These are phyloP conservation scores for Centroberyx gerrardi DNA, from an alignment of 2,797 vertebrate genomes.

Conservation along the genomic window DNA sequence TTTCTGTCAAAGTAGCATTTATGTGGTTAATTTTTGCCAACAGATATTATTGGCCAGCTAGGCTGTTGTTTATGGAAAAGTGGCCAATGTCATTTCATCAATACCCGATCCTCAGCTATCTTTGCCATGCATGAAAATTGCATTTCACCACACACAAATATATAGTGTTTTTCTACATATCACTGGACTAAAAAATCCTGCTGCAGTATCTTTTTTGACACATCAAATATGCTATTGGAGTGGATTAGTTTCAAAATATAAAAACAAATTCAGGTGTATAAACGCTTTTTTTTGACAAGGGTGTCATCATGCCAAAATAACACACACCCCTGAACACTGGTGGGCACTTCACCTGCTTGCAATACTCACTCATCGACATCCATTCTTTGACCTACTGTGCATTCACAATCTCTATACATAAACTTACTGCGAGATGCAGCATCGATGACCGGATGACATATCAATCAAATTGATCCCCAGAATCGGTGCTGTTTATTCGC, in stretches of 20 bases:
- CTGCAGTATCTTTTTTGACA: too few species aligned
- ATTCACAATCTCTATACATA: constrained; percentile 47
- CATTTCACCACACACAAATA: too few species aligned
- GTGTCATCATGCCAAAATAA: not conserved
- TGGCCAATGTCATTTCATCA: constrained; percentile 20
- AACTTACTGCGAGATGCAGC: constrained; percentile 35
- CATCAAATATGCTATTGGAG: not conserved
- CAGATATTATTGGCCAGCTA: not conserved
- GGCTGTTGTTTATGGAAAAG: not conserved
- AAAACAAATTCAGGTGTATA: not conserved
- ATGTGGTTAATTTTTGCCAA: constrained; percentile 22
- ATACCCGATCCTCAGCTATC: constrained; percentile 1
- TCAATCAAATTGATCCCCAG: constrained; percentile 73
- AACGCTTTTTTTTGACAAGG: not conserved
- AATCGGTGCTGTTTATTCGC: constrained; percentile 81
- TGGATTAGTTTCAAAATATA: not conserved
- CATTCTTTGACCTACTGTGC: constrained; percentile 53
- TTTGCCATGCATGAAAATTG: not conserved
- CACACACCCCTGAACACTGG: not conserved
- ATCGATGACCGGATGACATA: constrained; percentile 58
- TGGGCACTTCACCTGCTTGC: constrained; percentile 10
- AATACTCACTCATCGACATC: constrained; percentile 51
- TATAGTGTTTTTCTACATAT: too few species aligned
- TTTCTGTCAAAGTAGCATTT: constrained; percentile 23
- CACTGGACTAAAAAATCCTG: too few species aligned